phyloP scores from a whole-genome alignment of 2,113 vertebrate species.

The Ictidomys tridecemlineatus region DNA sequence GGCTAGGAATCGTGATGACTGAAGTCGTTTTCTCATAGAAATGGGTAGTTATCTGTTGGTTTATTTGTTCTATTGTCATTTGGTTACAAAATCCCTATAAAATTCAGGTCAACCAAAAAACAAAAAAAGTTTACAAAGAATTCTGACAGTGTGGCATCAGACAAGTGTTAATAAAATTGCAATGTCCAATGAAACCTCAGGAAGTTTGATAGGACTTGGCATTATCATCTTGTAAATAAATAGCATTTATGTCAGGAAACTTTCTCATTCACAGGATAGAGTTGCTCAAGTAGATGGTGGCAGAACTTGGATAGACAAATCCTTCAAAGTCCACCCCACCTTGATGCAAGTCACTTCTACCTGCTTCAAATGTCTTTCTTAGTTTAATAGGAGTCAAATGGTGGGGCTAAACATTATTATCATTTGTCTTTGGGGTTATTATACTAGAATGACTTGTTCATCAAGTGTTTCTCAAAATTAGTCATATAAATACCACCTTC shows the following conservation, averaged over 20 bases:
- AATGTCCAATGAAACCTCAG: slow-evolving; percentile 21
- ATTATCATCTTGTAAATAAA: slow-evolving; percentile 47
- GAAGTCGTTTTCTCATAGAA: slow-evolving; percentile 14
- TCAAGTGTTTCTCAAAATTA: slow-evolving; percentile 12
- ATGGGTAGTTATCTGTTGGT: background rate
- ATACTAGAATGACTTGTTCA: background rate
- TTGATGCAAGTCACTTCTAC: background rate
- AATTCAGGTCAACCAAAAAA: background rate
- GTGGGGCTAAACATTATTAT: background rate
- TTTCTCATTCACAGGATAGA: background rate
- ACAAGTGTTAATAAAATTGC: slow-evolving; percentile 46
- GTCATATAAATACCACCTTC: background rate
- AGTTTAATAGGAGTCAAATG: slow-evolving; percentile 45
- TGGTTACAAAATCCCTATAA: slow-evolving; percentile 17
- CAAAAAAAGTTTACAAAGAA: background rate
- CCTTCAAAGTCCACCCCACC: background rate
- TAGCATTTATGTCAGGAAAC: background rate
- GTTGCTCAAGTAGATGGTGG: background rate
- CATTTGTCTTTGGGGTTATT: background rate
- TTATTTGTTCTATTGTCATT: slow-evolving; percentile 28
- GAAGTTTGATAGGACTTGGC: background rate
- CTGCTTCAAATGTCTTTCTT: slow-evolving; percentile 33
- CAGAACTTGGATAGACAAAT: background rate
- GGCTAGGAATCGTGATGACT: background rate
- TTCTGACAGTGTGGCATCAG: background rate